Base-by-base conservation (phyloP, 2,888 invertebrate genomes). In the Octonoba sinensis region DNA sequence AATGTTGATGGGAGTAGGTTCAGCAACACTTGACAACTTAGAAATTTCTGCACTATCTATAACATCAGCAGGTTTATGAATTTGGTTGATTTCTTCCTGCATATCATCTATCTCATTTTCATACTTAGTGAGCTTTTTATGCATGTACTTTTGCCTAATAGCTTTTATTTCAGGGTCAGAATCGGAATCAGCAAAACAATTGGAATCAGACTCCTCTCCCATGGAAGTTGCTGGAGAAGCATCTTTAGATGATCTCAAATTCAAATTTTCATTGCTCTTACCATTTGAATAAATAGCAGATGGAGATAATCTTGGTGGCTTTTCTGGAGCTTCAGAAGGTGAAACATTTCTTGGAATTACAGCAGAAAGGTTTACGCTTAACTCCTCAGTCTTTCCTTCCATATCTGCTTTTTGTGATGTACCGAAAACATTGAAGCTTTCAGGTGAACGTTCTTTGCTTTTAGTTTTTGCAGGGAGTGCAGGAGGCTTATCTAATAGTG, bases 171-270 rank as follows among this genome's bases (percentile, higher is more conserved):
- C 82, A 46, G 70, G 49, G 44, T 82, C 82, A 46, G 82, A 82
- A 60, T 82, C 82, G 0, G 82, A 82, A 82, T 82, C 82, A 51
- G 82, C 82, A 75, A 82, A 82, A 60, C 69, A 82, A 27, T 82
- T 82, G 1, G 74, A 82, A 70, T 82, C 82, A 15, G 82, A 82
- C 20, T 82, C 82, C 59, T 82, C 59, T 22, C 74, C 74, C 15
- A 70, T 16, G 20, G 82, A 82, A 24, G 75, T 71, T n/a, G 44
- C 70, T 16, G 82, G 82, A 49, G 82, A 82, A 15, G 56, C 66
- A 20, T 82, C 82, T 75, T 82, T 82, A 0, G 71, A 75, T n/a
- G 44, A 20, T 18, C 46, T 46, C n/a, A 13, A 44, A 44, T 62
- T 46, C 60, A 60, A 66, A 49, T n/a, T 20, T 18, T 56, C n/a